Base-by-base conservation (phyloP, 1,140 invertebrate species). In the Drosophila grimshawi region DNA sequence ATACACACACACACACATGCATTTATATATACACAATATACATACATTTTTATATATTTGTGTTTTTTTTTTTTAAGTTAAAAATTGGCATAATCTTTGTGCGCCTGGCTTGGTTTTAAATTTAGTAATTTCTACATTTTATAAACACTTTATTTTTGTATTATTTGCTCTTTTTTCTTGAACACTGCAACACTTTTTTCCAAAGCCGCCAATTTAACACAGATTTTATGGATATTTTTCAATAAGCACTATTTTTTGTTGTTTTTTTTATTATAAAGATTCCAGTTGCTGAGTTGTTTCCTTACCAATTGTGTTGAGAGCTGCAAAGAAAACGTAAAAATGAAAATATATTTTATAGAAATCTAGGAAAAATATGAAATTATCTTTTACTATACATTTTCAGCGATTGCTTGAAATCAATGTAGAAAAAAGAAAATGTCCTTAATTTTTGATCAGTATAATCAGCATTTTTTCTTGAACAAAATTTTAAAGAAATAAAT, bases 271-370 rank as follows among this genome's bases (percentile, higher is more conserved):
- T 29, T 32, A 27, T 35, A 56, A 56, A 48, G 8, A 56, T 57
- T 69, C 30, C 59, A 75, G 48, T 76, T 8, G 56, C 48, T 55
- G 56, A 63, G 41, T 63, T 69, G 41, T 73, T 68, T 83, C 83
- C 83, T 86, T 86, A 86, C 83, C 83, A 88, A 72, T 86, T 76
- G 75, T 41, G 57, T 62, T 70, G 59, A 68, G 69, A 77, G 60
- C 83, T 86, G 73, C 30, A 88, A 88, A 35, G 32, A 65, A 71
- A 35, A 41, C 7, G 30, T 37, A 62, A 70, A 59, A 11, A 30
- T 32, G 19, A n/a, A 5, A 33, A 52, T 45, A 53, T 65, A 6
- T 76, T 70, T 33, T 3, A 5, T 5, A 62, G 19, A 37, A 4
- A 30, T 19, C 19, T 19, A 45, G 62, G 41, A n/a, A 11, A 45